A percentile compares a stretch with the other conserved stretches of the same genome.
Evolutionary conservation across 2,888 invertebrate species (phyloP).

Genomic region (Hofmannophila pseudospretella): DNA sequence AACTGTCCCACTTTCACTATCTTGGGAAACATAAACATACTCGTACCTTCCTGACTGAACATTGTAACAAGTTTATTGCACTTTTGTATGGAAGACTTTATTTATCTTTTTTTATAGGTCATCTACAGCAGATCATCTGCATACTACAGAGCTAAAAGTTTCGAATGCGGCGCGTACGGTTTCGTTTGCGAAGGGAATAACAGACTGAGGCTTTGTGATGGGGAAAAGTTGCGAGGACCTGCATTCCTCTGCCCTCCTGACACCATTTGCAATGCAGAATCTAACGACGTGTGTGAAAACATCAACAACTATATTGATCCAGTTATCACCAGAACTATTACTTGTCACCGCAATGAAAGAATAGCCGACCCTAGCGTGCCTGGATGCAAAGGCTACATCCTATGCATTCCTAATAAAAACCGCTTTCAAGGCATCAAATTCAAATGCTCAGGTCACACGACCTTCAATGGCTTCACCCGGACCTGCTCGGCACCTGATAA

Average conservation of each 20-base stretch:
- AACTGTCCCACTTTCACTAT: slow-evolving; percentile 12
- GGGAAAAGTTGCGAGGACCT: slow-evolving; percentile 39
- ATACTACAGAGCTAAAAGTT: slow-evolving; percentile 28
- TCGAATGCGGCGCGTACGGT: slow-evolving; percentile 60
- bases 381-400: slow-evolving; percentile 66
- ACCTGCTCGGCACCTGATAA: slow-evolving; percentile 57
- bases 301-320: slow-evolving; percentile 55
- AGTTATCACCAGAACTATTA: slow-evolving; percentile 39
- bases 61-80: too few species aligned
- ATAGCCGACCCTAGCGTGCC: slow-evolving; percentile 61
- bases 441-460: slow-evolving; percentile 59
- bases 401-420: slow-evolving; percentile 62
- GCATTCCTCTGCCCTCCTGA: slow-evolving; percentile 57
- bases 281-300: slow-evolving; percentile 60
- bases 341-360: slow-evolving; percentile 57
- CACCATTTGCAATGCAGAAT: slow-evolving; percentile 64
- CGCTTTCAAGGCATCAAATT: slow-evolving; percentile 68
- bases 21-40: slow-evolving; percentile 1
- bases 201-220: slow-evolving; percentile 50
- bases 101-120: slow-evolving; percentile 5
- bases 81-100: too few species aligned
- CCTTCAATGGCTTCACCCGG: slow-evolving; percentile 60
- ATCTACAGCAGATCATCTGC: slow-evolving; percentile 15
- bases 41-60: too few species aligned
- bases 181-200: slow-evolving; percentile 54